Evolutionary conservation across 2,797 vertebrate species (phyloP).

Genomic region (Silurus aristotelis): DNA sequence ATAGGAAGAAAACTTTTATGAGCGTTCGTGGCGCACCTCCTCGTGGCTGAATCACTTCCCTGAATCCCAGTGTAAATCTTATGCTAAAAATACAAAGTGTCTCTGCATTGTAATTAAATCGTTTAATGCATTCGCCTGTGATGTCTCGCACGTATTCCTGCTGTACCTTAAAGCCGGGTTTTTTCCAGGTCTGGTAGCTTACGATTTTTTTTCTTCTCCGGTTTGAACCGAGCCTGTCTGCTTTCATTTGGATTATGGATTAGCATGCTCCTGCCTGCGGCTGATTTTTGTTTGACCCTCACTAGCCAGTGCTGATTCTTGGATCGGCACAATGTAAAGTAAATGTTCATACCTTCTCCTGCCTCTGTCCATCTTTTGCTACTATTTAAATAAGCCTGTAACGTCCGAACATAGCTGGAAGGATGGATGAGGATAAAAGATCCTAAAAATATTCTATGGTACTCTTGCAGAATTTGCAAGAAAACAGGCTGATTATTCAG

Average conservation of each 20-base stretch:
- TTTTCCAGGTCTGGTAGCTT: neutral
- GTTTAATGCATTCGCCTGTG: too few species aligned
- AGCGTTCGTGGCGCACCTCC: neutral
- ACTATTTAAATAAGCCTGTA: neutral
- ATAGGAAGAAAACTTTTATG: too few species aligned
- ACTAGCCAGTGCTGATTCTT: conserved; percentile 8
- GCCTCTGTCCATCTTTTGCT: neutral
- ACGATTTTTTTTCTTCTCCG: too few species aligned
- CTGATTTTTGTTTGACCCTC: conserved; percentile 20
- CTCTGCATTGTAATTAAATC: neutral
- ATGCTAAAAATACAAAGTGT: neutral
- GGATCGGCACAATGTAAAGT: neutral
- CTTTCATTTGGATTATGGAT: conserved; percentile 27
- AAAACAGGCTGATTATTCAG: neutral
- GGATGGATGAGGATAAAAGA: neutral
- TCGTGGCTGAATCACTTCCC: neutral
- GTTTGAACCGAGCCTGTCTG: neutral
- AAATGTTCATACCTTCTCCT: neutral
- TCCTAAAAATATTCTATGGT: neutral
- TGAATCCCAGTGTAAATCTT: neutral
- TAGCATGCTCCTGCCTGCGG: neutral
- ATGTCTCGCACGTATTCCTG: neutral
- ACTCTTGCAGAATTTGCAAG: neutral
- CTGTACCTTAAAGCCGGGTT: neutral
- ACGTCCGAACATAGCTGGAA: neutral